Conservation (phyloP, 1,140 invertebrate genomes). For the Archivesica marissinica region DNA sequence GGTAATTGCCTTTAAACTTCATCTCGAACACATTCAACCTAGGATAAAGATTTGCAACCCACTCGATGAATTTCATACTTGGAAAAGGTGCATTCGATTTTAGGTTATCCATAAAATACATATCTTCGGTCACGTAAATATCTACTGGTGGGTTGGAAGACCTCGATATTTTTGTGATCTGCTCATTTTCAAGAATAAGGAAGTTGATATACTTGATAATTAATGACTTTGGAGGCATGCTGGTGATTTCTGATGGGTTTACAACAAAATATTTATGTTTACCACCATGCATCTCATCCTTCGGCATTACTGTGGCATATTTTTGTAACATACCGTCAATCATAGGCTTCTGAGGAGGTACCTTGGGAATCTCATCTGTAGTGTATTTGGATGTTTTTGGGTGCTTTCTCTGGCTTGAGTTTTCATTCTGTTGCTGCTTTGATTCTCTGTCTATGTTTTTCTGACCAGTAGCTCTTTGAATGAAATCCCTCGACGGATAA, state of each 20-base stretch:
- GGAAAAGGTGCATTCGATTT: conserved; percentile 63
- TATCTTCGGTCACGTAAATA: conserved; percentile 72
- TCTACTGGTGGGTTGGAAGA: conserved; percentile 69
- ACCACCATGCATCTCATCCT: not conserved
- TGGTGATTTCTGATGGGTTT: conserved; percentile 60
- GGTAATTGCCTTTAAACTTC: conserved; percentile 50
- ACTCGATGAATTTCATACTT: conserved; percentile 59
- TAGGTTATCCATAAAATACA: conserved; percentile 73
- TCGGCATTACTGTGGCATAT: conserved; percentile 10
- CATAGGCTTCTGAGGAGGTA: conserved; percentile 45
- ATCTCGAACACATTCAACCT: conserved; percentile 37
- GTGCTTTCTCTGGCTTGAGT: not conserved
- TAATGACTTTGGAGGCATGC: conserved; percentile 61
- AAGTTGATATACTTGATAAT: conserved; percentile 73
- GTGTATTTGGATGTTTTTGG: conserved; percentile 41
- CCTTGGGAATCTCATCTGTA: conserved; percentile 24
- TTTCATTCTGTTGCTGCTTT: not conserved
- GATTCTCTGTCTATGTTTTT: not conserved
- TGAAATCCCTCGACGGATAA: conserved; percentile 51
- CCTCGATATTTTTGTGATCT: conserved; percentile 72
- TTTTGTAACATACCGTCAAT: conserved; percentile 20
- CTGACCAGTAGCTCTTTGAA: conserved; percentile 3
- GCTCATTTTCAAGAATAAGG: conserved; percentile 73
- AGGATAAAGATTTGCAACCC: conserved; percentile 50
- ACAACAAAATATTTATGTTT: conserved; percentile 62